phyloP scores from a whole-genome alignment of 2,888 invertebrate genomes.

The Agrotis segetum region DNA sequence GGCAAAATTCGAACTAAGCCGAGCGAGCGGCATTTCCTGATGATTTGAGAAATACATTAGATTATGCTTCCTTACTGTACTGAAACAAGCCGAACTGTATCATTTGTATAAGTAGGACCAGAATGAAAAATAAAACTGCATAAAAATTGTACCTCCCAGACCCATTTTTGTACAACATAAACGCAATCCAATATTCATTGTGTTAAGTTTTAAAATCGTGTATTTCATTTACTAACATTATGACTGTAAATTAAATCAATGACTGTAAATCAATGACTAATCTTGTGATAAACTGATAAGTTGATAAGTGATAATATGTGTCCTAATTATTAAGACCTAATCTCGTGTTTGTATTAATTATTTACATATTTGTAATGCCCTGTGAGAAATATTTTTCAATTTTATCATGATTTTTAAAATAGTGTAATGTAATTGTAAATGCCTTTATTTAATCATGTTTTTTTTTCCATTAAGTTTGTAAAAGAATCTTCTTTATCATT shows the following conservation, averaged over 20 bases:
- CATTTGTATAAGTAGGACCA: neutral
- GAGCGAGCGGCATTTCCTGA: neutral
- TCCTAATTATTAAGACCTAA: slow-evolving; percentile 23
- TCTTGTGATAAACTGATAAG: slow-evolving; percentile 17
- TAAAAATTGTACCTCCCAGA: no score
- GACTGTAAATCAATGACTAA: slow-evolving; percentile 21
- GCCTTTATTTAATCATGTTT: no score
- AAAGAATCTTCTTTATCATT: neutral
- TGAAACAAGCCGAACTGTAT: neutral
- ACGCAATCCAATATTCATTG: neutral
- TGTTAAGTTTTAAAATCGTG: slow-evolving; percentile 14
- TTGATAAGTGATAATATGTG: slow-evolving; percentile 11
- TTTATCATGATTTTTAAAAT: neutral
- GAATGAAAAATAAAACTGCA: no score
- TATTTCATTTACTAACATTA: slow-evolving; percentile 11
- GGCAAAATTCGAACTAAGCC: neutral
- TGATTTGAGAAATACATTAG: no score
- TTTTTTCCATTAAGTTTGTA: no score
- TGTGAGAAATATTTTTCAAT: neutral
- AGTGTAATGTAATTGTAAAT: neutral
- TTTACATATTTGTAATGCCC: neutral
- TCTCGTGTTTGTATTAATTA: slow-evolving; percentile 28
- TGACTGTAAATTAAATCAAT: neutral
- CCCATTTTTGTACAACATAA: neutral
- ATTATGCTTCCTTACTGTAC: neutral